Evolutionary conservation across 2,888 invertebrate genomes (phyloP), one percentile per base, ranked within the genome.

Genomic region (Eupithecia centaureata): DNA sequence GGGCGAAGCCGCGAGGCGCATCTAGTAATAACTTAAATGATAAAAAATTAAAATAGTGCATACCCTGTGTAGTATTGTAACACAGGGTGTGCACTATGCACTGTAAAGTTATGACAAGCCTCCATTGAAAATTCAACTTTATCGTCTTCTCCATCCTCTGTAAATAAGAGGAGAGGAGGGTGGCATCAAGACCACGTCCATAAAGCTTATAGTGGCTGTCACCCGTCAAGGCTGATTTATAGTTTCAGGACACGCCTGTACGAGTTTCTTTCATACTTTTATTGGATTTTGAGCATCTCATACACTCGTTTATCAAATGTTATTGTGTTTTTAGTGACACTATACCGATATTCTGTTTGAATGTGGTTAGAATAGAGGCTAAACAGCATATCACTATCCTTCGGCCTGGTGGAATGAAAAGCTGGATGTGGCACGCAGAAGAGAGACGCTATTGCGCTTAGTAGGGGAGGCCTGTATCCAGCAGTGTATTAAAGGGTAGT

Each of bases 181-280:
- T 32, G 32, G 56, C n/a, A n/a, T 10, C 18, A 22, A 18, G 32
- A 57, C 32, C 56, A 32, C 56, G 56, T 57, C 56, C 32, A 28
- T 12, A 18, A 57, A 30, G n/a, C 30, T 32, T 51, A 61, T 28
- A 42, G 57, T 25, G 25, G 10, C 22, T 63, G 54, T 64, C 51
- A 42, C 58, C 8, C 38, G 54, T 42, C 22, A 22, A 30, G 30
- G 15, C 56, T 58, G 63, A 64, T 64, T 51, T 58, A 64, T 64
- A 57, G 63, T 57, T 57, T 32, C 30, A 28, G 42, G 63, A 42
- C 57, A 63, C 42, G 57, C 30, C 56, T 56, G 63, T 33, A 32
- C 57, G 56, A 12, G 56, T 32, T 38, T 22, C 56, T 56, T 63
- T n/a, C 12, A 8, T n/a, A 32, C 56, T 57, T 32, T 18, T 54